Evolutionary conservation across 2,113 vertebrate species (phyloP), one percentile per base, ranked within the genome.

Genomic region (Grantiella picta): DNA sequence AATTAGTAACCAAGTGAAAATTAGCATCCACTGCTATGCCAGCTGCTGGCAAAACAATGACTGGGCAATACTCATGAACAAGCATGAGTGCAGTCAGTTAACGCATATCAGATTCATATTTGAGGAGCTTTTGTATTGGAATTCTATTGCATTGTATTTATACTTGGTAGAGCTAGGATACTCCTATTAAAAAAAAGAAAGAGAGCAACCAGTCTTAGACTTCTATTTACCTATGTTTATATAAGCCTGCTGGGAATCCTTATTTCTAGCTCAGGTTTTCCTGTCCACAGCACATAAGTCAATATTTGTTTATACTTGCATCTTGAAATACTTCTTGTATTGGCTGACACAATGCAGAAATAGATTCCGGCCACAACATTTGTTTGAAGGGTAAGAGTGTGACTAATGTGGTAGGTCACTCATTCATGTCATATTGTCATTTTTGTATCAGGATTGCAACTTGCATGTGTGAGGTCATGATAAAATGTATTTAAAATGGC

Each of bases 281-380:
- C 57, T 94, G 64, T 90, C 96, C 76, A 63, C 86, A 94, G 95
- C 94, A 93, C 93, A 77, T 95, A 96, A 96, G 90, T 96, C 96
- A 95, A 73, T 89, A 95, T 95, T 95, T 97, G 90, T 94, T 95
- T 95, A 94, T 94, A 97, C 90, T 95, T 97, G 91, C 96, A 95
- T 95, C 93, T 96, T 92, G 70, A 95, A 86, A 91, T 86, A 79
- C 57, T 95, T 83, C 93, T 42, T 94, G 54, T 66, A 96, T 93
- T 95, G 95, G 91, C 91, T 96, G 95, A 70, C 85, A 94, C 73
- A 52, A 31, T 84, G 36, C 68, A 95, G 91, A 90, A 97, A 95
- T 89, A 93, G 91, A 95, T 90, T 93, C 70, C 2, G 2, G 76
- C 92, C 94, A 69, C 86, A 73, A 44, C 76, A 78, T 97, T 95